These are phyloP conservation scores for Neodon shergylaensis DNA, from an alignment of 2,113 vertebrate species.

Conservation along the genomic window DNA sequence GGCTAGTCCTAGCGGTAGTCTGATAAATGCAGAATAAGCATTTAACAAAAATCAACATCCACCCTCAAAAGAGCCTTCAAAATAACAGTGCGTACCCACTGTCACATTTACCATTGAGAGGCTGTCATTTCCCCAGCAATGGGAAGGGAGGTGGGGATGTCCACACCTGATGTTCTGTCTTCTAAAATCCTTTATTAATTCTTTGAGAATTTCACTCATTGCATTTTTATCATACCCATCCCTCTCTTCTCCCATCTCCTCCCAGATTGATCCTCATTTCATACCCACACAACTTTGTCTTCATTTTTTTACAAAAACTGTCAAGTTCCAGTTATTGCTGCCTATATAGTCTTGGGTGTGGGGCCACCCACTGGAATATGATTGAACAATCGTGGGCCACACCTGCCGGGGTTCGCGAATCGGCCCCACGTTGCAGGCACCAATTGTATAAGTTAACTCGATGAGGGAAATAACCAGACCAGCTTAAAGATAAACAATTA, in stretches of 20 bases:
- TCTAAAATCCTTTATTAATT: neutral
- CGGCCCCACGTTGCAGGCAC: too few relatives aligned
- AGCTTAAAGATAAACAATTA: too few relatives aligned
- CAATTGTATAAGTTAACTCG: too few relatives aligned
- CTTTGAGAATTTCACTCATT: neutral
- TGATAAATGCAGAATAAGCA: neutral
- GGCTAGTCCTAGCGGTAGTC: neutral
- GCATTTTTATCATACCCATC: neutral
- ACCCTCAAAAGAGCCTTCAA: neutral
- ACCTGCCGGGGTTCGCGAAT: too few relatives aligned
- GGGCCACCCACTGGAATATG: neutral
- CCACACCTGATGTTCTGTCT: neutral
- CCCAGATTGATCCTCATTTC: neutral
- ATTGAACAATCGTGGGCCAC: neutral
- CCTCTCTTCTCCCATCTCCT: neutral
- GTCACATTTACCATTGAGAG: neutral
- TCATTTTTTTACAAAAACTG: neutral
- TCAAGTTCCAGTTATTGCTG: neutral
- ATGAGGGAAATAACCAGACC: too few relatives aligned
- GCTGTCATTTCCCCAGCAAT: neutral
- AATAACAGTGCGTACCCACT: neutral
- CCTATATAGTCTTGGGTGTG: neutral
- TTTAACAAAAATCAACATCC: neutral
- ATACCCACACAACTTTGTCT: neutral
- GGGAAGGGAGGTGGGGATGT: neutral